Base-by-base conservation (phyloP, 2,888 invertebrate species). In the Galerucella pusilla region DNA sequence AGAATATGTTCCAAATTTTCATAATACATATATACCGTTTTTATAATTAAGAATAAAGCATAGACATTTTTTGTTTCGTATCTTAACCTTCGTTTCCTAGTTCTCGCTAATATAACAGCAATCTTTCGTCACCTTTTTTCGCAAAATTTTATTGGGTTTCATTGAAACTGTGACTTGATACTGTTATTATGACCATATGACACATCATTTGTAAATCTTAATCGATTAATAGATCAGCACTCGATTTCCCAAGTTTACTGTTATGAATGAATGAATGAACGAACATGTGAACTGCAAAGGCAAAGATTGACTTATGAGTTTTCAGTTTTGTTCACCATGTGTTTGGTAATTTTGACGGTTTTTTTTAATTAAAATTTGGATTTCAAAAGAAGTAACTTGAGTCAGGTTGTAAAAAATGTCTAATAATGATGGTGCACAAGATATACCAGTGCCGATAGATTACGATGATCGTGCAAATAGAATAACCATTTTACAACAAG, bases 401-500 rank as follows among this genome's bases (percentile, higher is more conserved):
- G 14, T 11, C 35, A 42, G 10, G 10, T 20, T 10, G 12, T 16
- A 35, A 65, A 64, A 46, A 65, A 65, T 65, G 64, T 20, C 64
- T n/a, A 65, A 16, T 1, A 68, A 68, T 28, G 57, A 68, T 49
- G 12, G 20, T n/a, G 10, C 45, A n/a, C n/a, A 20, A 28, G 66
- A 72, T 42, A 16, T 64, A n/a, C n/a, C 60, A 3, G 61, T 45
- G 11, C 25, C 42, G 28, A 79, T 81, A 68, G 79, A 83, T 71
- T 80, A 80, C 54, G 94, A 95, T 84, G 95, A 96, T 86, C 93
- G 94, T 4, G 90, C 90, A 82, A 95, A 93, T 88, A 90, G 94
- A 77, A 95, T 94, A 75, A 94, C 92, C 78, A 93, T 94, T 0
- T 85, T 91, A 76, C 96, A 96, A 86, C 96, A 96, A 90, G 94